Base-by-base conservation (phyloP, 2,113 vertebrate genomes). In the Pangasianodon hypophthalmus region DNA sequence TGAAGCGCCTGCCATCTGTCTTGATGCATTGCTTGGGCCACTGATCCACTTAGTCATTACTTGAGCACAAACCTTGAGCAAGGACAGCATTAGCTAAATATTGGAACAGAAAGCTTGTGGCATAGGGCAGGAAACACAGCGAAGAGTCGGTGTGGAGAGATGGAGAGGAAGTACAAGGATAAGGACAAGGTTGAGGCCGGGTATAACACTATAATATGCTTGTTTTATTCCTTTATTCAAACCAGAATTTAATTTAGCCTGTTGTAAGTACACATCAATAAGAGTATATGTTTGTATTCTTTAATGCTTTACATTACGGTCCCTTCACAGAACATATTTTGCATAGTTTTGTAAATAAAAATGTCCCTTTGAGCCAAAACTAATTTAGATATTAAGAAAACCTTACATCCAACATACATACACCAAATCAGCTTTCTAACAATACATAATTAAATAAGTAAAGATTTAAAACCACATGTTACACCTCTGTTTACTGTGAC, bases 1-100 rank as follows among this genome's bases (percentile, higher is more conserved):
- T 86, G 50, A 83, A 82, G 52, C 29, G 6, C 89, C 62, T 54
- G 85, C 85, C 84, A 82, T 52, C 85, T 81, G 75, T 87, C 69
- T 9, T 90, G 64, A 75, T 84, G 69, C 58, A 88, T 88, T 58
- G 56, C 44, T 86, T 26, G 18, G 88, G 71, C 44, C 83, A 67
- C 83, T 86, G 86, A 88, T 88, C 81, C 46, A 67, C 84, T 85
- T 58, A 86, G 86, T 67, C 26, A n/a, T 48, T 71, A 56, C 67
- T 32, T 52, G 64, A 90, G 50, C 79, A 84, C 67, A 73, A 54
- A 90, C 85, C 79, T 84, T 88, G 54, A 85, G 90, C 81, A 85
- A 84, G 46, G 56, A 58, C 80, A 85, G 56, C 80, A 62, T 69
- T 62, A 50, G 69, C 54, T 75, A 75, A 60, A 84, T 52, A 58